Percentiles rank a stretch among this genome's conserved stretches.
phyloP scores from a whole-genome alignment of 2,113 vertebrate genomes.

The Solenodon paradoxus region DNA sequence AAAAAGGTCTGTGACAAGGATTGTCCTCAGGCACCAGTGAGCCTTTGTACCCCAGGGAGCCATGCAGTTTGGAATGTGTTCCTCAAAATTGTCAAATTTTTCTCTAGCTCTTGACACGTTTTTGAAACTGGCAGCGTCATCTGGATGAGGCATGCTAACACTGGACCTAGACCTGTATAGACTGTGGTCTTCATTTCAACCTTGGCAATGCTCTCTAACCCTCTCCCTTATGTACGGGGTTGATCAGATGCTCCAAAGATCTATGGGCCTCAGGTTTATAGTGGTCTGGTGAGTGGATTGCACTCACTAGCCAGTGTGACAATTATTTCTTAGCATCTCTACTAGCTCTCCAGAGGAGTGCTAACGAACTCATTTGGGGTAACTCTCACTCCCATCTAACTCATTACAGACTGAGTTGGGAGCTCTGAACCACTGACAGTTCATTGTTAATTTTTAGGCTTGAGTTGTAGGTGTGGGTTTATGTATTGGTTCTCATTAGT shows the following conservation, averaged over 20 bases:
- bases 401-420: background rate
- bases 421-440: background rate
- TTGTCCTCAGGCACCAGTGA: background rate
- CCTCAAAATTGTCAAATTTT: background rate
- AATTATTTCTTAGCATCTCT: background rate
- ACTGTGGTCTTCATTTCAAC: background rate
- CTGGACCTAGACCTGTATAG: fast-evolving
- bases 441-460: background rate
- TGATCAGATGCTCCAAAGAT: background rate
- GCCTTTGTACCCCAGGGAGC: fast-evolving
- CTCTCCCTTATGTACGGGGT: background rate
- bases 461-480: background rate
- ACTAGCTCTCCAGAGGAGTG: background rate
- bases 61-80: background rate
- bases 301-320: background rate
- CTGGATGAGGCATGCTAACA: background rate
- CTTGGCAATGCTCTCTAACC: background rate
- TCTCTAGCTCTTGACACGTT: background rate
- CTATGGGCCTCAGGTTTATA: background rate
- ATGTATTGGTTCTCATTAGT: background rate
- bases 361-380: background rate
- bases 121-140: background rate
- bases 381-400: background rate
- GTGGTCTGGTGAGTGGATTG: background rate
- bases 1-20: background rate